Base-by-base conservation (phyloP, 1,140 invertebrate genomes). In the Caerostris darwini region DNA sequence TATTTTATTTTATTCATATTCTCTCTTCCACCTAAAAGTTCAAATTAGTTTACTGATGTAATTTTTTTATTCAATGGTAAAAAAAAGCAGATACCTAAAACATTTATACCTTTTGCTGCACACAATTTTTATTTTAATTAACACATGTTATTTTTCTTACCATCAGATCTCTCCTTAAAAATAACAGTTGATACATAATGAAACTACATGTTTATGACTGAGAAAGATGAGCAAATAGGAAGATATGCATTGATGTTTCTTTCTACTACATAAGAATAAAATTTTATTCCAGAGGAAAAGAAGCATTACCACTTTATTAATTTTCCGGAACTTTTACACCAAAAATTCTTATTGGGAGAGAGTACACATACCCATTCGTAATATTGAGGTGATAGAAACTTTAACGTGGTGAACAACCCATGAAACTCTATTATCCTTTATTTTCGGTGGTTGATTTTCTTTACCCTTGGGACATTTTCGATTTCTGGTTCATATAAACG, bases 401-500 rank as follows among this genome's bases (percentile, higher is more conserved):
- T 83, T 19, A 57, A 57, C 82, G 53, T 56, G 12, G 53, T 54
- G 53, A 83, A 83, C 53, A 56, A 7, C 14, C 86, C 59, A 50
- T 50, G 86, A 64, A 88, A 90, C 57, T 90, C 57, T 90, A 90
- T 90, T 90, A 90, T 91, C 57, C 90, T 91, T 91, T 82, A 82
- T 61, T 71, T 61, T 67, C 81, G 77, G 53, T 64, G 58, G 58
- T 85, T 85, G 82, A 83, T 85, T 92, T 92, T 82, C 82, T 69
- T 92, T 81, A 85, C 90, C 90, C 90, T 7, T n/a, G 58, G 81
- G 90, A 61, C 90, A 85, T 77, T 90, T 92, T 91, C 90, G 57
- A 83, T 85, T 92, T 85, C 59, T 58, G 53, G 90, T 64, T 92
- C 81, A 92, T 69, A 90, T 89, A 91, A 91, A 71, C 90, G 90